Evolutionary conservation across 2,888 invertebrate genomes (phyloP), one percentile per base, ranked within the genome.

Genomic region (Ptilodon capucinus): DNA sequence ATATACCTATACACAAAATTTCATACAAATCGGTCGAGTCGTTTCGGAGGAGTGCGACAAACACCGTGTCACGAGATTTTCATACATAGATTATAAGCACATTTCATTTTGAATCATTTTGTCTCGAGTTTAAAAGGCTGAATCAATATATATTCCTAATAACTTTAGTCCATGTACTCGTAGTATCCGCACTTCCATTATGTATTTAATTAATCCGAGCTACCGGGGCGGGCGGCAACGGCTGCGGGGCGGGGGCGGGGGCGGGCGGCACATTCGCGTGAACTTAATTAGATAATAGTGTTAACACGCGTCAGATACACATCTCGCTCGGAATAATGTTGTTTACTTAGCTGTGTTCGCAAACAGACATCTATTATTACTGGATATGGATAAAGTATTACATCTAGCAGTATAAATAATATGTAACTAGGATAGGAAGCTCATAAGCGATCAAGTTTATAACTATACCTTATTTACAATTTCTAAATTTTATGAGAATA

Each of bases 201-300:
- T 11, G 28, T n/a, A 28, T 28, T 28, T 28, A 28, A 28, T 28
- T 28, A 28, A 28, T 28, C 28, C 28, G 28, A 7, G 28, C 28
- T n/a, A 28, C 28, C 2, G 25, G 25, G 11, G 25, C 1, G 11
- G 11, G 2, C 28, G 28, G n/a, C 28, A 8, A 9, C 23, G 25
- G 35, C 36, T 52, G 16, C 44, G 38, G n/a, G n/a, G n/a, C n/a
- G n/a, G n/a, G n/a, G n/a, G n/a, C n/a, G n/a, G n/a, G n/a, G n/a
- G n/a, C n/a, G n/a, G n/a, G n/a, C 46, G 44, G 51, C 49, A 57
- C 51, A 57, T 57, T 57, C 42, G 42, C 48, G 40, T 54, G 49
- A 52, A 60, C 52, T 48, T 57, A 57, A 60, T 51, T 57, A 57
- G 48, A 46, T 49, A 54, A 57, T 60, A 49, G 48, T 44, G 60